Evolutionary conservation across 2,888 invertebrate species (phyloP), one percentile per base, ranked within the genome.

Genomic region (Xanthia icteritia): DNA sequence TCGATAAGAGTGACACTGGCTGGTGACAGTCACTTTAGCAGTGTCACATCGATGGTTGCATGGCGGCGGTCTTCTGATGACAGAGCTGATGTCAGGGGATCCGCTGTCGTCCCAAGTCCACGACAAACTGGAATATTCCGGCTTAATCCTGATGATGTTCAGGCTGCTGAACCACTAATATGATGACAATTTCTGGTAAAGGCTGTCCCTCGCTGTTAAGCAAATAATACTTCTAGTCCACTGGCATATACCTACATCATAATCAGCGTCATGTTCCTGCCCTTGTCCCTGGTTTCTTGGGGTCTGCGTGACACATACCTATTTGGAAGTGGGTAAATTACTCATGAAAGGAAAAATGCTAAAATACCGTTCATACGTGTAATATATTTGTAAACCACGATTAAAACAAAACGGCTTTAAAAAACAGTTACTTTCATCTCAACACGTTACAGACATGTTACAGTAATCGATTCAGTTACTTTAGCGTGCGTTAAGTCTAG

Each of bases 391-490:
- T 74, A 69, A 78, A 78, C 74, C 61, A 72, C 76, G 74, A 69
- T 71, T 86, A 58, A 70, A 74, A 73, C 54, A 83, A 85, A 83
- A 83, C 81, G 69, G 86, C 75, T 85, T 58, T 51, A 67, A 69
- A 69, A 31, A 83, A 86, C 88, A 54, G 87, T 83, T 81, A 88
- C 58, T 83, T 86, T 83, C 61, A 83, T 81, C 81, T 87, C 56
- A 83, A 73, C 77, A 73, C 66, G 76, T 79, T 83, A 75, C 83
- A 77, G 72, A 58, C 73, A 71, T 82, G 74, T 75, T 86, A 88
- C 74, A 67, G 87, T 86, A 88, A 87, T 88, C 79, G 87, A 84
- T 81, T 84, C 85, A 86, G 85, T 82, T 88, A 84, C 81, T 70
- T 77, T 88, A 70, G 79, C 83, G 73, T 79, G 85, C 74, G 77